phyloP scores from a whole-genome alignment of 2,113 vertebrate species.

The Mastomys natalensis region DNA sequence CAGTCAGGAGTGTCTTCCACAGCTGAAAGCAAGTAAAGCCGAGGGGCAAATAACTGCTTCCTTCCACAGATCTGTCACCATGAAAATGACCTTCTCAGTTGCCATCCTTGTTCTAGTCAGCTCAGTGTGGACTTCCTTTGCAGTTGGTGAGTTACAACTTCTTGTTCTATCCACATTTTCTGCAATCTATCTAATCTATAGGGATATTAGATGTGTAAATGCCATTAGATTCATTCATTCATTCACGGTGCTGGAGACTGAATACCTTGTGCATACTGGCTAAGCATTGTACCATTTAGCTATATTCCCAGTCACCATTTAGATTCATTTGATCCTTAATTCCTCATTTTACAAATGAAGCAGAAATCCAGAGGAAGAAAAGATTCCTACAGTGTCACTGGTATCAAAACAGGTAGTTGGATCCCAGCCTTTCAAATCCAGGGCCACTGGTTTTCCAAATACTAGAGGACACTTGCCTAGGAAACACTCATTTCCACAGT shows the following conservation, averaged over 20 bases:
- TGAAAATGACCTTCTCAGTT: too few species aligned
- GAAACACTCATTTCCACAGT: background rate
- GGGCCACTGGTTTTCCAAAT: background rate
- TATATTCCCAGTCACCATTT: background rate
- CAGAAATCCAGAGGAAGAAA: background rate
- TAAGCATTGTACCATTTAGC: background rate
- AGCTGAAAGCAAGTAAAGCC: background rate
- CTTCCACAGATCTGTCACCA: too few species aligned
- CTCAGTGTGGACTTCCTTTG: too few species aligned
- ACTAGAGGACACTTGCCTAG: background rate
- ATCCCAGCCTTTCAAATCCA: background rate
- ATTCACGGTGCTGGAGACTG: background rate
- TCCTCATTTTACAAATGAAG: background rate
- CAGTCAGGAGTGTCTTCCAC: background rate
- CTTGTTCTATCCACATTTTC: background rate
- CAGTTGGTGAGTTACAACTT: too few species aligned
- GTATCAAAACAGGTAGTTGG: background rate
- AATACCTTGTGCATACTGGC: too few species aligned
- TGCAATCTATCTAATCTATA: background rate
- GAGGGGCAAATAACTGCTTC: too few species aligned
- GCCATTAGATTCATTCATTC: background rate
- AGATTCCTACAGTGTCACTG: background rate
- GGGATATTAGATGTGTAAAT: background rate
- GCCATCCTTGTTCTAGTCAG: too few species aligned
- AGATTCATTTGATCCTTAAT: background rate